Evolutionary conservation across 2,888 invertebrate species (phyloP), one percentile per base, ranked within the genome.

Genomic region (Cryptocephalus primarius): DNA sequence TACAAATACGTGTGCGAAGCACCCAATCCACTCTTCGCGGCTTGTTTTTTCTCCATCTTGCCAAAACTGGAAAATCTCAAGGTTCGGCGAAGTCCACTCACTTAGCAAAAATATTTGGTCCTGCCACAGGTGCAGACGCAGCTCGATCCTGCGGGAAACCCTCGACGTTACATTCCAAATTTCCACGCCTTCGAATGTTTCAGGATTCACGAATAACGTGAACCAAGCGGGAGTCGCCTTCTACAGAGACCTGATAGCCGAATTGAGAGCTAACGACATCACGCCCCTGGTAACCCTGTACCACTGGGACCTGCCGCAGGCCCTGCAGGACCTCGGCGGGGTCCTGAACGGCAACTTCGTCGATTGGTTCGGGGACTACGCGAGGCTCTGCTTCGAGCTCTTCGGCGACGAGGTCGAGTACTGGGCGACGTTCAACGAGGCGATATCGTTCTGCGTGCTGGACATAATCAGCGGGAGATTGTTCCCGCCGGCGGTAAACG

Each of bases 201-300:
- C 33, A 42, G 42, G 42, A 9, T 42, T 33, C 33, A 9, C 33
- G 6, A 42, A 42, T 11, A 32, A 42, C 8, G 33, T 42, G 1
- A 42, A 42, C 11, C 1, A 42, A 32, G 8, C 9, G 12, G 42
- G 33, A 4, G 42, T 42, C 11, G 9, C 12, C 9, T 42, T 33
- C 33, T 42, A 42, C 32, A 42, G 31, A 33, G 32, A 33, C 9
- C 31, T 42, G 33, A 42, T 42, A 6, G 32, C 12, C 10, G 33
- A 33, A 32, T 11, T 42, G 11, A 32, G 8, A 9, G 42, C 32
- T 8, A 42, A 42, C 31, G 12, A 33, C 31, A 42, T 42, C 33
- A 12, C 32, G 11, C 42, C 42, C 6, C 31, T 78, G 45, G 74
- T 79, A 6, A 80, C 80, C 0, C 69, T 82, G 62, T 80, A 79